Evolutionary conservation across 2,797 vertebrate genomes (phyloP), one percentile per base, ranked within the genome.

Genomic region (Neostethus bicornis): DNA sequence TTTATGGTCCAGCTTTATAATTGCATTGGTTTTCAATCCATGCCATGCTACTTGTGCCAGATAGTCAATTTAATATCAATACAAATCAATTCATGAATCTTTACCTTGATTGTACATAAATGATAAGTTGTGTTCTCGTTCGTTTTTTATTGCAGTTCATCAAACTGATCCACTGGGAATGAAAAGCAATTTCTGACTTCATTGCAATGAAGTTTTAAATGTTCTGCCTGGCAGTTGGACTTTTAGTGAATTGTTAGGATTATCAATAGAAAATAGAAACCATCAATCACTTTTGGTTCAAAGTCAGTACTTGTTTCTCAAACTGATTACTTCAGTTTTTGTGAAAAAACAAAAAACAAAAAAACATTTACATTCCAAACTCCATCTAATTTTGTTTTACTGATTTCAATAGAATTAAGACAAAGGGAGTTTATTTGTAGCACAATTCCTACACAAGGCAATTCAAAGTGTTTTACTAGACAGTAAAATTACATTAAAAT

Each of bases 71-170:
- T 78, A 52, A 74, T 49, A 75, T 75, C 61, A 73, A 79, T 81
- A 67, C 48, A 81, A 83, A 72, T 76, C 64, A 59, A 81, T 87
- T 76, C 69, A 70, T 66, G 74, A 62, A 74, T 81, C 58, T 77
- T 73, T 77, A 76, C 70, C 48, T 68, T 62, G 47, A 64, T 49
- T 60, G 41, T 62, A 61, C 65, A 42, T 54, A 50, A 21, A 51
- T 21, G 59, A 73, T 61, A 66, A 63, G 55, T 60, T 3, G 5
- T 24, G 44, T 48, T 56, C 52, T 32, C 51, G 25, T 14, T 45
- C 34, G 65, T 47, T 75, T 57, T 52, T 56, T 38, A 37, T 70
- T 47, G 55, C 48, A 31, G 47, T 46, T 25, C 41, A 71, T 72
- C 54, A 69, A 60, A 32, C 41, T 45, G 46, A 76, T 57, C 51